Percentiles rank a stretch among this genome's conserved stretches.
Evolutionary conservation across 2,113 vertebrate genomes (phyloP).

Genomic region (Dendropsophus ebraccatus): DNA sequence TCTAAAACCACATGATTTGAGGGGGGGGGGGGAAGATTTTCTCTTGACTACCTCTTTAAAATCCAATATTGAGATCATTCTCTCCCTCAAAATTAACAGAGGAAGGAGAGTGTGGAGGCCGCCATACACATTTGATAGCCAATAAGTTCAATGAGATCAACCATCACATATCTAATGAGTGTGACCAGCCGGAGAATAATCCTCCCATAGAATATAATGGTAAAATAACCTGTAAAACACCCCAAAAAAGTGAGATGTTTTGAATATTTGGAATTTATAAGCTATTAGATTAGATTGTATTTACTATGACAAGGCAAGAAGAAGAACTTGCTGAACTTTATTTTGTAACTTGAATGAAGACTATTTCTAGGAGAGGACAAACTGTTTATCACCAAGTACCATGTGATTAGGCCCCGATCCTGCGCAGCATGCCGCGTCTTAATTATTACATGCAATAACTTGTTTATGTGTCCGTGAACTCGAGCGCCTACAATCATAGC

Average conservation of each 20-base stretch:
- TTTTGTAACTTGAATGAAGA: background rate
- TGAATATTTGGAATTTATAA: background rate
- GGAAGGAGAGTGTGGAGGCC: too few relatives aligned
- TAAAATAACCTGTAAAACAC: background rate
- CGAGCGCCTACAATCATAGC: slow-evolving; percentile 4
- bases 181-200: too few relatives aligned
- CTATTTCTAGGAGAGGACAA: slow-evolving; percentile 29
- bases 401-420: slow-evolving; percentile 9
- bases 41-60: too few relatives aligned
- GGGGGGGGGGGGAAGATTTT: too few relatives aligned
- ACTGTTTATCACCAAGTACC: slow-evolving; percentile 31
- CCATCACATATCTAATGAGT: too few relatives aligned
- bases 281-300: background rate
- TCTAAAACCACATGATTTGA: too few relatives aligned
- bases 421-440: slow-evolving; percentile 28
- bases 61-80: too few relatives aligned
- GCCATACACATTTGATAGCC: too few relatives aligned
- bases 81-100: too few relatives aligned
- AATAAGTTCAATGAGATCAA: too few relatives aligned
- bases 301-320: background rate
- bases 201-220: too few relatives aligned
- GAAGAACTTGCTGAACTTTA: slow-evolving; percentile 22
- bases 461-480: slow-evolving; percentile 25
- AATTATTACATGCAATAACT: slow-evolving; percentile 43
- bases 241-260: background rate